Conservation (phyloP, 2,888 invertebrate species). For the Heliconius hortense region DNA sequence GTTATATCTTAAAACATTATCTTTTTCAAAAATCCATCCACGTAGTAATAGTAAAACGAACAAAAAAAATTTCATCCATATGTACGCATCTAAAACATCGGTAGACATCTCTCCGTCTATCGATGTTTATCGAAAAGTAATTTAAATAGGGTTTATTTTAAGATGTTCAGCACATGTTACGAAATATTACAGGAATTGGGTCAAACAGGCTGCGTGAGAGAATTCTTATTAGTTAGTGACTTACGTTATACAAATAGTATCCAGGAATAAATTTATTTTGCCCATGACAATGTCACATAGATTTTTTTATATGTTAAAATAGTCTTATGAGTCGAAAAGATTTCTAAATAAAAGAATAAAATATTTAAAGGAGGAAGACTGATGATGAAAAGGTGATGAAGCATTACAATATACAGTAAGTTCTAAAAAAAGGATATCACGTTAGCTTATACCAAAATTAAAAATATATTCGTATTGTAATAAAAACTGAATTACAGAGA, state of each 20-base stretch:
- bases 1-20: no score
- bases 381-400: no score
- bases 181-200: slow-evolving; percentile 61
- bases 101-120: not conserved
- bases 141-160: slow-evolving; percentile 33
- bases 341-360: not conserved
- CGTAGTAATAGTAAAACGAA: no score
- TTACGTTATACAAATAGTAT: slow-evolving; percentile 45
- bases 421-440: no score
- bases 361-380: not conserved
- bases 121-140: slow-evolving; percentile 28
- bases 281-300: slow-evolving; percentile 37
- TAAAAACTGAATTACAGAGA: no score
- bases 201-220: slow-evolving; percentile 63
- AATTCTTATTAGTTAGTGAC: slow-evolving; percentile 47
- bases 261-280: slow-evolving; percentile 43
- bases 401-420: no score
- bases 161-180: slow-evolving; percentile 57
- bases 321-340: not conserved
- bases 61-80: not conserved
- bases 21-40: no score
- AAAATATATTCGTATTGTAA: no score
- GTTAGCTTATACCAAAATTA: no score
- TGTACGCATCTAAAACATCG: not conserved
- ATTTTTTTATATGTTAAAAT: not conserved